A percentile compares a stretch with the other conserved stretches of the same genome.
These are phyloP conservation scores for Cyrtorhinus lividipennis DNA, from an alignment of 1,140 invertebrate genomes.

Conservation along the genomic window DNA sequence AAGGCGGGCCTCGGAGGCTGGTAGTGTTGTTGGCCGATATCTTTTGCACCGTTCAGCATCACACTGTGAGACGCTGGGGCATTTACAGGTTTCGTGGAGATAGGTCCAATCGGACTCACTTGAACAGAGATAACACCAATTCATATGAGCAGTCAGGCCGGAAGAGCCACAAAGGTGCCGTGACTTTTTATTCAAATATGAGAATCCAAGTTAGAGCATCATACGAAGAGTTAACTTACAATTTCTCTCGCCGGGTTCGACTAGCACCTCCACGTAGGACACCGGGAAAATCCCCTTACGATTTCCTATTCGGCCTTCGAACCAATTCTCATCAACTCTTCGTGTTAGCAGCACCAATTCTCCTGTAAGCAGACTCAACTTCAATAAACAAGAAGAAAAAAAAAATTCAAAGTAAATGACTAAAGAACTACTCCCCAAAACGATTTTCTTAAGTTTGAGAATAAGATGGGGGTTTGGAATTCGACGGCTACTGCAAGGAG, in stretches of 20 bases:
- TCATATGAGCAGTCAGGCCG: too few species aligned
- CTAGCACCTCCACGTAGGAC: constrained; percentile 69
- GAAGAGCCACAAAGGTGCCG: too few species aligned
- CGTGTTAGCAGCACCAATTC: constrained; percentile 69
- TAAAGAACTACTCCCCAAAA: too few species aligned
- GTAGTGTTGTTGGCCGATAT: constrained; percentile 38
- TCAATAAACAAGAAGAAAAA: too few species aligned
- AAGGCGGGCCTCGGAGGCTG: constrained; percentile 39
- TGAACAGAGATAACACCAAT: too few species aligned
- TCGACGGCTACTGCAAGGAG: too few species aligned
- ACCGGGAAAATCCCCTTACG: constrained; percentile 79
- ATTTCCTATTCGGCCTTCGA: constrained; percentile 70
- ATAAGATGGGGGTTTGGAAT: too few species aligned
- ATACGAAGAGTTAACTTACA: too few species aligned
- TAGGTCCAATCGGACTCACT: constrained; percentile 26
- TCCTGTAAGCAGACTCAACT: constrained; percentile 40
- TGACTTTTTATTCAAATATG: too few species aligned
- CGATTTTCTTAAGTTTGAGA: too few species aligned
- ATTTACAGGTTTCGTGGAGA: constrained; percentile 48
- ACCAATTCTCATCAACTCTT: constrained; percentile 85
- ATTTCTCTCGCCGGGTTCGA: constrained; percentile 46
- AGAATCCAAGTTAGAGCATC: too few species aligned
- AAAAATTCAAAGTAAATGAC: too few species aligned
- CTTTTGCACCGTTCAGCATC: constrained; percentile 41
- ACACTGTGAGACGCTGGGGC: constrained; percentile 56